Percentiles rank a stretch among this genome's conserved stretches.
phyloP scores from a whole-genome alignment of 53 echinoderm and acorn worm genomes.

The Temnopleurus reevesii region DNA sequence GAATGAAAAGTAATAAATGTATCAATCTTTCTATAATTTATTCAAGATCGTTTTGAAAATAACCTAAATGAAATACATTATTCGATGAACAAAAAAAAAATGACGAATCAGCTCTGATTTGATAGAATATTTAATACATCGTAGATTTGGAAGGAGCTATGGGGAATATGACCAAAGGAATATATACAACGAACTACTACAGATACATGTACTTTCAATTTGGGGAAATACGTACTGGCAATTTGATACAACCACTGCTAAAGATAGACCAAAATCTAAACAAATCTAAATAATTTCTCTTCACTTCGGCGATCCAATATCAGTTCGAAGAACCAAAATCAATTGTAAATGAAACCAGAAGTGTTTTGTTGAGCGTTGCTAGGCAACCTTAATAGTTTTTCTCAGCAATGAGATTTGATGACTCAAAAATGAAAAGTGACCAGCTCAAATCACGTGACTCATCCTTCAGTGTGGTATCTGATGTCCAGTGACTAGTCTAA shows the following conservation, averaged over 20 bases:
- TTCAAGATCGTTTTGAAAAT: no score
- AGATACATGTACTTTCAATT: not conserved
- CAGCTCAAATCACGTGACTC: not conserved
- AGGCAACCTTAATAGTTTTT: not conserved
- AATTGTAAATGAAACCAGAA: not conserved
- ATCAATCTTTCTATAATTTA: no score
- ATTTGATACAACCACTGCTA: not conserved
- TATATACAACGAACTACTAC: no score
- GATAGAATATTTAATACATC: no score
- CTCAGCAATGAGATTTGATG: not conserved
- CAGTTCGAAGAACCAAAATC: not conserved
- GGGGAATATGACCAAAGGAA: no score
- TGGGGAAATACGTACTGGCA: not conserved
- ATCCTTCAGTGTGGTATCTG: not conserved
- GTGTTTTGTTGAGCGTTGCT: not conserved
- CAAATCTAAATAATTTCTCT: not conserved
- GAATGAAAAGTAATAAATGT: no score
- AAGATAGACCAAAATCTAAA: not conserved
- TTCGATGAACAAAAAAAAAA: no score
- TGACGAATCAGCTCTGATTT: no score
- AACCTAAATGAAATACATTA: no score
- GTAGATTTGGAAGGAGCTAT: no score
- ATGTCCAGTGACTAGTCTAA: not conserved
- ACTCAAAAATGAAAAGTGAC: slow-evolving; percentile 10
- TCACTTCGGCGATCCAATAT: not conserved